Conservation (phyloP, 1,140 invertebrate species). For the Drosophila pseudoobscura region DNA sequence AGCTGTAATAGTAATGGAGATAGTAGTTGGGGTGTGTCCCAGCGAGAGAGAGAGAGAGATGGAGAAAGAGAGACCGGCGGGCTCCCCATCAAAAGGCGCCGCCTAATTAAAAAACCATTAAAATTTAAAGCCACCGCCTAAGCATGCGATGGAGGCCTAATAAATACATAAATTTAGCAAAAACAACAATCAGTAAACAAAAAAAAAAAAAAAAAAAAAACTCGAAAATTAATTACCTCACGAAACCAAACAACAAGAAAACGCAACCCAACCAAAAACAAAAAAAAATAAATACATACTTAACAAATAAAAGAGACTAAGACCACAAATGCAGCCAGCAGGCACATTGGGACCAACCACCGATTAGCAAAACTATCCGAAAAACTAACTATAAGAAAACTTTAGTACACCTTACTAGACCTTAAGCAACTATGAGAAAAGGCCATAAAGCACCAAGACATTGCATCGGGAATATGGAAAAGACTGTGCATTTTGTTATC, state of each 20-base stretch:
- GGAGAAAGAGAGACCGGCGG: slow-evolving; percentile 9
- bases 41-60: background rate
- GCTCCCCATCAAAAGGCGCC: slow-evolving; percentile 56
- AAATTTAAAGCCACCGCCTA: slow-evolving; percentile 68
- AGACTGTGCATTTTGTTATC: too few relatives aligned
- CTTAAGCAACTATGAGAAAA: too few relatives aligned
- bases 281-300: slow-evolving; percentile 36
- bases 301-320: slow-evolving; percentile 18
- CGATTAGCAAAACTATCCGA: too few relatives aligned
- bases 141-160: slow-evolving; percentile 52
- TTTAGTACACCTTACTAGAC: too few relatives aligned
- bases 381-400: background rate
- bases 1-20: too few relatives aligned
- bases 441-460: too few relatives aligned
- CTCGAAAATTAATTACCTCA: slow-evolving; percentile 75
- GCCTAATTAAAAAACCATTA: slow-evolving; percentile 79
- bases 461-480: too few relatives aligned
- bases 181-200: slow-evolving; percentile 5
- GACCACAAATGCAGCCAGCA: slow-evolving; percentile 29
- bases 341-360: slow-evolving; percentile 22
- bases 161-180: slow-evolving; percentile 73
- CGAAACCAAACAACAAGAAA: slow-evolving; percentile 49
- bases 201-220: slow-evolving; percentile 32
- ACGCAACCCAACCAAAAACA: slow-evolving; percentile 28
- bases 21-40: background rate